phyloP scores from a whole-genome alignment of 2,888 invertebrate genomes.

The Diaphora mendica region DNA sequence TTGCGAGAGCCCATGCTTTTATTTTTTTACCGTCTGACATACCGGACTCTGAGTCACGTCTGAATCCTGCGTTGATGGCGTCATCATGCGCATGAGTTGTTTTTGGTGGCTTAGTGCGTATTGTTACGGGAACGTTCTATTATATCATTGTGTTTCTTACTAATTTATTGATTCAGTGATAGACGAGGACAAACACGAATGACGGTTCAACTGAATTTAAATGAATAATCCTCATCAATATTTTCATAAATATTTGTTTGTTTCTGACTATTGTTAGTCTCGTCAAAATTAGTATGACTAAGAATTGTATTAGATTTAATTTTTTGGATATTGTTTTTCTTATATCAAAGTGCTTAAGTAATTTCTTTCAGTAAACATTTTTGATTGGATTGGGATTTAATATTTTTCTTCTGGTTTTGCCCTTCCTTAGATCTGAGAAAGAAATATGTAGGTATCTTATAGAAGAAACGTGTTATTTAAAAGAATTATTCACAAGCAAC shows the following conservation, averaged over 20 bases:
- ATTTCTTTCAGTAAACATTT: background rate
- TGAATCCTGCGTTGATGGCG: slow-evolving; percentile 74
- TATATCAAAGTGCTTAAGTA: background rate
- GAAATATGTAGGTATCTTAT: too few species aligned
- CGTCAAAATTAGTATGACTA: slow-evolving; percentile 9
- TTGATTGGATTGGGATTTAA: background rate
- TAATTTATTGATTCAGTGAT: slow-evolving; percentile 36
- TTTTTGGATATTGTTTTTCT: background rate
- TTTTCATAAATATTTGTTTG: slow-evolving; percentile 20
- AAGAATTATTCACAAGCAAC: too few species aligned
- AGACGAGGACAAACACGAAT: slow-evolving; percentile 4
- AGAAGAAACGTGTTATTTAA: too few species aligned
- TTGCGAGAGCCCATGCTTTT: slow-evolving; percentile 40
- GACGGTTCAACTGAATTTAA: slow-evolving; percentile 6
- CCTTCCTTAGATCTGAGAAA: too few species aligned
- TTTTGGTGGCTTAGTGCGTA: slow-evolving; percentile 46
- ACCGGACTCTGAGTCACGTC: slow-evolving; percentile 70
- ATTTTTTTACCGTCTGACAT: slow-evolving; percentile 53
- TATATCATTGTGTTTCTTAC: slow-evolving; percentile 35
- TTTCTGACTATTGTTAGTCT: slow-evolving; percentile 11
- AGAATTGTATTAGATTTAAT: background rate
- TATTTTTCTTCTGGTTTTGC: background rate
- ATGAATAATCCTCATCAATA: slow-evolving; percentile 20
- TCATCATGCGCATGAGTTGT: slow-evolving; percentile 66
- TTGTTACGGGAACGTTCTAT: slow-evolving; percentile 44